Percentiles rank a stretch among this genome's conserved stretches.
Evolutionary conservation across 2,797 vertebrate species (phyloP).

Genomic region (Lagocephalus sceleratus): DNA sequence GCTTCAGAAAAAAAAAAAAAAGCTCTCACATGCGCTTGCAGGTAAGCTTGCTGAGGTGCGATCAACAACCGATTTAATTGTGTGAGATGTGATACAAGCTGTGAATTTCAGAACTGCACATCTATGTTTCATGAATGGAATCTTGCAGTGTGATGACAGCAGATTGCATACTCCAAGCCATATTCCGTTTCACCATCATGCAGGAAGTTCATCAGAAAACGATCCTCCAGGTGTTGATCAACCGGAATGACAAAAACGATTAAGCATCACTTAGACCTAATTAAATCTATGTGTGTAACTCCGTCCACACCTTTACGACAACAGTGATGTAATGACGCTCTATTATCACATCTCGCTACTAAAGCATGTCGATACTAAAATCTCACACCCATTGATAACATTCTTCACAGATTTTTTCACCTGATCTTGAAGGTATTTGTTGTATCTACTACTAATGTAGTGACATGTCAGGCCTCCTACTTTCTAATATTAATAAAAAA

Average conservation of each 20-base stretch:
- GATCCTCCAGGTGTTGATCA: too few relatives aligned
- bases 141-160: constrained; percentile 37
- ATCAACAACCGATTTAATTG: constrained; percentile 51
- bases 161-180: not conserved
- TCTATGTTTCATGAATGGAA: constrained; percentile 30
- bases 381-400: too few relatives aligned
- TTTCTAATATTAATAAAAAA: constrained; percentile 70
- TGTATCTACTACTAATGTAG: constrained; percentile 61
- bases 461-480: constrained; percentile 66
- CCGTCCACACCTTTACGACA: too few relatives aligned
- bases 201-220: too few relatives aligned
- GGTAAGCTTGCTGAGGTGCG: constrained; percentile 53
- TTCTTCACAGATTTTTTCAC: not conserved
- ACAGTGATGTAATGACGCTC: not conserved
- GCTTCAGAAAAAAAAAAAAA: constrained; percentile 32
- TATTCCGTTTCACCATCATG: too few relatives aligned
- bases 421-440: constrained; percentile 71
- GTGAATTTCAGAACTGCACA: constrained; percentile 31
- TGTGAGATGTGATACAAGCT: constrained; percentile 46
- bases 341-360: too few relatives aligned
- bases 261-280: too few relatives aligned
- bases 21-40: constrained; percentile 20
- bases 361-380: too few relatives aligned
- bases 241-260: too few relatives aligned
- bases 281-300: too few relatives aligned